phyloP scores from a whole-genome alignment of 2,888 invertebrate genomes.

The Sinelater perroti region DNA sequence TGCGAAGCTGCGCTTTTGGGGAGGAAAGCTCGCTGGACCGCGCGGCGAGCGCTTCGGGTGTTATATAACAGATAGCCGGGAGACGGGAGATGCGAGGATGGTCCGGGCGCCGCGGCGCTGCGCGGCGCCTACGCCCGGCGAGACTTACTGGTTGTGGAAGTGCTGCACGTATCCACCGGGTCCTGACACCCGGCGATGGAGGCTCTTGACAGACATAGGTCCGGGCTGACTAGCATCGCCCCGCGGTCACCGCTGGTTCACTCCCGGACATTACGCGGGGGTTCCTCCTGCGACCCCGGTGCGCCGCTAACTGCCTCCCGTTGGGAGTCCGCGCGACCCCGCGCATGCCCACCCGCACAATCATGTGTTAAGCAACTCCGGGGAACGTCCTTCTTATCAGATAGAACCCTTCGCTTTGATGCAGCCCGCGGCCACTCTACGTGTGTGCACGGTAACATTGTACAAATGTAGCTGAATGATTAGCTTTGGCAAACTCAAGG shows the following conservation, averaged over 20 bases:
- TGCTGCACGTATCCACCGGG: conserved; percentile 62
- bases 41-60: too few relatives aligned
- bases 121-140: not conserved
- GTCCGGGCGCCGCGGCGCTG: conserved; percentile 12
- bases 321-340: conserved; percentile 36
- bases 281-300: conserved; percentile 58
- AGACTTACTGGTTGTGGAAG: conserved; percentile 62
- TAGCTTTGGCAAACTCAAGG: too few relatives aligned
- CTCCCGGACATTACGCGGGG: conserved; percentile 58
- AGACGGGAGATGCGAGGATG: conserved; percentile 31
- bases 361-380: conserved; percentile 46
- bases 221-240: conserved; percentile 60
- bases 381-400: conserved; percentile 34
- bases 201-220: conserved; percentile 63
- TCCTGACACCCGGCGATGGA: conserved; percentile 63
- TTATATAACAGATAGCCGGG: conserved; percentile 34
- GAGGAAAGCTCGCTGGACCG: too few relatives aligned
- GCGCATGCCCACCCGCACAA: conserved; percentile 51
- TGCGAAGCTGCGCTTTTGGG: too few relatives aligned
- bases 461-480: too few relatives aligned
- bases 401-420: conserved; percentile 36
- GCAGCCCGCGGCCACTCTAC: conserved; percentile 36
- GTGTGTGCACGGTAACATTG: too few relatives aligned
- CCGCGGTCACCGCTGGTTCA: conserved; percentile 58
- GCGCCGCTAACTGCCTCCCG: conserved; percentile 54